Percentiles rank a stretch among this genome's conserved stretches.
Evolutionary conservation across 2,888 invertebrate species (phyloP).

Genomic region (Elgonia sp.): DNA sequence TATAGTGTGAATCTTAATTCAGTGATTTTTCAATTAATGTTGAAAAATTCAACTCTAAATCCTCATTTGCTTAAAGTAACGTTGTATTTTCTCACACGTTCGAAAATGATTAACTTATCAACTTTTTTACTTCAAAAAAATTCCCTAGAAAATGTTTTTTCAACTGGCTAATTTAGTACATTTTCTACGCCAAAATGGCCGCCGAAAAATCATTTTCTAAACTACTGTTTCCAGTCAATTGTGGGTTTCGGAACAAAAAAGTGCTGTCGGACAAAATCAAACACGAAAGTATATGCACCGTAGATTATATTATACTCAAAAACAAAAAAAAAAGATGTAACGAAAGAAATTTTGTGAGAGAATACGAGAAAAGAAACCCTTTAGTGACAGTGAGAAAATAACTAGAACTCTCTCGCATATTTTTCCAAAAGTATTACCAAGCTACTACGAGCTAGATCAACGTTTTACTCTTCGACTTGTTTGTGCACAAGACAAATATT

Average conservation of each 20-base stretch:
- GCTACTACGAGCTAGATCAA: slow-evolving; percentile 67
- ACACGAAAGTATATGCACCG: slow-evolving; percentile 69
- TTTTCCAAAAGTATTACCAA: slow-evolving; percentile 66
- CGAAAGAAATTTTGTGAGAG: slow-evolving; percentile 1
- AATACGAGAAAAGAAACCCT: slow-evolving; percentile 3
- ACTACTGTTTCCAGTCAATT: slow-evolving; percentile 29
- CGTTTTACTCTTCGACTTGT: slow-evolving; percentile 64
- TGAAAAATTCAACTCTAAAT: not conserved
- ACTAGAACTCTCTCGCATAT: slow-evolving; percentile 52
- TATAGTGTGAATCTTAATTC: no score
- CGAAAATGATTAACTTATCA: not conserved
- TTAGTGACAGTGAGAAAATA: slow-evolving; percentile 27
- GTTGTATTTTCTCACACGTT: no score
- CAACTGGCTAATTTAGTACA: not conserved
- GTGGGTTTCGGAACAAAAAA: slow-evolving; percentile 41
- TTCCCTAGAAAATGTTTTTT: slow-evolving; percentile 7
- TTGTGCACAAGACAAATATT: slow-evolving; percentile 65
- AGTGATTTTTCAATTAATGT: no score
- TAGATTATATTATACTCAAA: slow-evolving; percentile 56
- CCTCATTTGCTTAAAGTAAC: no score
- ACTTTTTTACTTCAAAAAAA: no score
- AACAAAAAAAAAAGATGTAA: slow-evolving; percentile 8
- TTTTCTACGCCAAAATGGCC: not conserved
- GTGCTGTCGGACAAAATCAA: slow-evolving; percentile 53
- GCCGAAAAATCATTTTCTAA: slow-evolving; percentile 43